Evolutionary conservation across 53 echinoderm and acorn worm genomes (phyloP), one percentile per base, ranked within the genome.

Genomic region (Echinarachnius parma): DNA sequence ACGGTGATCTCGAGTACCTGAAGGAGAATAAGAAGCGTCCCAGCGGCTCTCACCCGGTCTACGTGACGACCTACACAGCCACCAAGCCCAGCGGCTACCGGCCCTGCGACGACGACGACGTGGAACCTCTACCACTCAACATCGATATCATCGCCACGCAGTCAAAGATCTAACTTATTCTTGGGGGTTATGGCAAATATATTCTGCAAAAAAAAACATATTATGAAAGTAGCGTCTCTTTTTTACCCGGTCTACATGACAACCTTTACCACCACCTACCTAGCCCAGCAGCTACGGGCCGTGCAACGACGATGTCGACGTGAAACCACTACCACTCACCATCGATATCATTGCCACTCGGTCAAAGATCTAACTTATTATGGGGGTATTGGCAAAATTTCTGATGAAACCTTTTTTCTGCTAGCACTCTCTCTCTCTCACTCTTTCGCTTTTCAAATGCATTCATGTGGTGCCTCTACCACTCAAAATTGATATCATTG

Each of bases 181-280:
- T n/a, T n/a, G n/a, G 31, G 7, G 8, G 14, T 42, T 42, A 42
- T 14, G 14, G 7, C 42, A 42, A n/a, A n/a, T n/a, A n/a, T n/a
- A n/a, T n/a, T n/a, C n/a, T n/a, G n/a, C n/a, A n/a, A n/a, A n/a
- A n/a, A n/a, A n/a, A n/a, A n/a, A n/a, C n/a, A n/a, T n/a, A n/a
- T n/a, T n/a, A n/a, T n/a, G n/a, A n/a, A n/a, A n/a, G n/a, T n/a
- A n/a, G n/a, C n/a, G n/a, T n/a, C n/a, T n/a, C n/a, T n/a, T n/a
- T n/a, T n/a, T n/a, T n/a, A n/a, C 53, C 93, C 93, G 9, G 66
- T 93, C 45, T 80, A 86, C 60, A 93, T 93, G 31, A 80, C 89
- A 42, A 84, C 76, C 53, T 55, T 82, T 59, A 83, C 75, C 4
- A 59, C 49, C 15, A n/a, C n/a, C n/a, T n/a, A n/a, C n/a, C n/a